These are phyloP conservation scores for Moxostoma hubbsi DNA, from an alignment of 2,797 vertebrate species.

Conservation along the genomic window DNA sequence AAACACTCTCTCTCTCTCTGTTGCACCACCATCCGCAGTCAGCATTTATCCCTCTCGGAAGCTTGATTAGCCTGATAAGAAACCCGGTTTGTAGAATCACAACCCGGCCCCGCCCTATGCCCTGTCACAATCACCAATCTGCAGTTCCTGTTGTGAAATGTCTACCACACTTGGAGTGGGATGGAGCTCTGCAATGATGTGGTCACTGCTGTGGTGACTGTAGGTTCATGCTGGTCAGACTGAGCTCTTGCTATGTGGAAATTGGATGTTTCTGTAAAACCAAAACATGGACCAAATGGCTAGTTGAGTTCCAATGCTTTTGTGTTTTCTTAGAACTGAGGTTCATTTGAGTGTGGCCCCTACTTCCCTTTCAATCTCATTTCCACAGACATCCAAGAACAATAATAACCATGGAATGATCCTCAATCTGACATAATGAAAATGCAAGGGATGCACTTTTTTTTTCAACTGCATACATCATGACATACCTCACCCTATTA, in stretches of 20 bases:
- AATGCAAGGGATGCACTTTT: too few relatives aligned
- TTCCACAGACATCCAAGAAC: not conserved
- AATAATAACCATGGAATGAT: not conserved
- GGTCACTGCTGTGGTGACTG: slow-evolving; percentile 10
- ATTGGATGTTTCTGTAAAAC: slow-evolving; percentile 6
- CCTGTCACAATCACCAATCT: slow-evolving; percentile 2
- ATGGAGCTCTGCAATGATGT: slow-evolving; percentile 9
- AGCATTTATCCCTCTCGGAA: too few relatives aligned
- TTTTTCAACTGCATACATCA: too few relatives aligned
- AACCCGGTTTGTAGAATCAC: too few relatives aligned
- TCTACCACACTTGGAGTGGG: slow-evolving; percentile 9
- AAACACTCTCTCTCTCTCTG: too few relatives aligned
- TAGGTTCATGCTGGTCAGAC: slow-evolving; percentile 23
- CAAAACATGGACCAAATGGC: not conserved
- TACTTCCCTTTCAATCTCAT: not conserved
- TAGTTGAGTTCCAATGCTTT: not conserved
- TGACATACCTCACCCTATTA: slow-evolving; percentile 26
- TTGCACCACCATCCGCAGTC: too few relatives aligned
- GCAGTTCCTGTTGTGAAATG: slow-evolving; percentile 7
- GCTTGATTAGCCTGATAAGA: too few relatives aligned
- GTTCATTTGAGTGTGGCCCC: too few relatives aligned
- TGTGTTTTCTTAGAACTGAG: too few relatives aligned
- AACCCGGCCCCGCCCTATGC: too few relatives aligned
- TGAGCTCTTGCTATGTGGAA: slow-evolving; percentile 31
- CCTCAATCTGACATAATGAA: too few relatives aligned